A percentile compares a stretch with the other conserved stretches of the same genome.
phyloP scores from a whole-genome alignment of 2,888 invertebrate species.

The Acanthopleura granulata region DNA sequence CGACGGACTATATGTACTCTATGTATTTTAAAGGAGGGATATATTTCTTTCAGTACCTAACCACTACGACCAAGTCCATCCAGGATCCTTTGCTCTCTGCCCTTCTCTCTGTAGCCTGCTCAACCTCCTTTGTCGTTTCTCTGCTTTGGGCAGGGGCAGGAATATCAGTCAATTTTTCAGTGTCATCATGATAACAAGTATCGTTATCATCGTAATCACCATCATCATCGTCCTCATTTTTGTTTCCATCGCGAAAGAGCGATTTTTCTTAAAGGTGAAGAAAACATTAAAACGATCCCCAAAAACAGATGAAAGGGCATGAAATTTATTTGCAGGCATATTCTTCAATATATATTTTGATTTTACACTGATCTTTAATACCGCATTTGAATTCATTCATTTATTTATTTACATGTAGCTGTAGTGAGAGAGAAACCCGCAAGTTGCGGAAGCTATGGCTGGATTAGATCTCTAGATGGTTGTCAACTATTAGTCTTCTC shows the following conservation, averaged over 20 bases:
- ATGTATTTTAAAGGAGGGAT: no score
- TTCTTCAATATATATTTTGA: no score
- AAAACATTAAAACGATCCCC: not conserved
- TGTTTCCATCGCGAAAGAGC: not conserved
- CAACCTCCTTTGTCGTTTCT: not conserved
- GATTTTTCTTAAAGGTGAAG: not conserved
- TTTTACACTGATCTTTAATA: no score
- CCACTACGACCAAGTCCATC: not conserved
- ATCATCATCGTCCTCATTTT: conserved; percentile 5
- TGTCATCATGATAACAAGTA: not conserved
- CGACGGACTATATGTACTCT: no score
- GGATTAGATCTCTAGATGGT: no score
- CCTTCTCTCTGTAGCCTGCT: not conserved
- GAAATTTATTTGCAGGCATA: no score
- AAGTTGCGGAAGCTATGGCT: no score
- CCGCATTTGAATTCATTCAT: no score
- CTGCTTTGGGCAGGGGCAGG: not conserved
- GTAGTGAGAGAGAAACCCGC: no score
- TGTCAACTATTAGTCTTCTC: no score
- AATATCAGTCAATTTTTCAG: not conserved
- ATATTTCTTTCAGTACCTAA: not conserved
- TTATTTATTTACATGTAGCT: no score
- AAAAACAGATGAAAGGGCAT: no score
- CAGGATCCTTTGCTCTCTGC: not conserved
- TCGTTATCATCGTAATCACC: not conserved